Conservation (phyloP, 30 jellyfish, hydroid and myxozoan species). For the Chrysaora quinquecirrha region DNA sequence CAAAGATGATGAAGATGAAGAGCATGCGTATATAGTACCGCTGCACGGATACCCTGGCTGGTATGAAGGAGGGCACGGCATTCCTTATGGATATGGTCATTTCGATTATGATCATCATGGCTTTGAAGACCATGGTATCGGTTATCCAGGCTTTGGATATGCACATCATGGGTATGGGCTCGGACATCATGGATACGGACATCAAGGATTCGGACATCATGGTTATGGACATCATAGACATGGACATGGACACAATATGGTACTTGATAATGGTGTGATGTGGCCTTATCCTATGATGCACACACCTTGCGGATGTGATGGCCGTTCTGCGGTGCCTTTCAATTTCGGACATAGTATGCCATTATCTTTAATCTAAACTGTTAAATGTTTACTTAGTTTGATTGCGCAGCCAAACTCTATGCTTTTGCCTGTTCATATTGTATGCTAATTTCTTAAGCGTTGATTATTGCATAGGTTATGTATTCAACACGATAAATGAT, state of each 20-base stretch:
- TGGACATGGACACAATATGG: slow-evolving; percentile 27
- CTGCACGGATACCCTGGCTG: slow-evolving; percentile 72
- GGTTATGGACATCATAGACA: slow-evolving; percentile 38
- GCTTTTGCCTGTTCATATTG: too few species aligned
- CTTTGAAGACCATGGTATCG: slow-evolving; percentile 21
- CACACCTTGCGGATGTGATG: slow-evolving; percentile 58
- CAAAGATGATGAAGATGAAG: slow-evolving; percentile 50
- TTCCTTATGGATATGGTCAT: slow-evolving; percentile 61
- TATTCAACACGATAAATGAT: too few species aligned
- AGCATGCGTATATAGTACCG: slow-evolving; percentile 61
- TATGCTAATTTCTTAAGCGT: too few species aligned
- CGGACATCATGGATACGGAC: slow-evolving; percentile 31
- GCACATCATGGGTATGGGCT: slow-evolving; percentile 27
- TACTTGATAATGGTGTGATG: slow-evolving; percentile 56
- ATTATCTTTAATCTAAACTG: too few species aligned
- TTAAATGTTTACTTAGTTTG: too few species aligned
- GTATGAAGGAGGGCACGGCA: slow-evolving; percentile 75
- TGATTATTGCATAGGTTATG: too few species aligned
- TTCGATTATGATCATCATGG: slow-evolving; percentile 39
- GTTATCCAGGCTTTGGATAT: slow-evolving; percentile 43
- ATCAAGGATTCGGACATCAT: slow-evolving; percentile 37
- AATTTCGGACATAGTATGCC: background rate
- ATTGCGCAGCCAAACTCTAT: too few species aligned
- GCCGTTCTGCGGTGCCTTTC: background rate
- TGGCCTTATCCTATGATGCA: slow-evolving; percentile 53